A percentile compares a stretch with the other conserved stretches of the same genome.
These are phyloP conservation scores for Prietella phreatophila DNA, from an alignment of 2,113 vertebrate species.

Conservation along the genomic window DNA sequence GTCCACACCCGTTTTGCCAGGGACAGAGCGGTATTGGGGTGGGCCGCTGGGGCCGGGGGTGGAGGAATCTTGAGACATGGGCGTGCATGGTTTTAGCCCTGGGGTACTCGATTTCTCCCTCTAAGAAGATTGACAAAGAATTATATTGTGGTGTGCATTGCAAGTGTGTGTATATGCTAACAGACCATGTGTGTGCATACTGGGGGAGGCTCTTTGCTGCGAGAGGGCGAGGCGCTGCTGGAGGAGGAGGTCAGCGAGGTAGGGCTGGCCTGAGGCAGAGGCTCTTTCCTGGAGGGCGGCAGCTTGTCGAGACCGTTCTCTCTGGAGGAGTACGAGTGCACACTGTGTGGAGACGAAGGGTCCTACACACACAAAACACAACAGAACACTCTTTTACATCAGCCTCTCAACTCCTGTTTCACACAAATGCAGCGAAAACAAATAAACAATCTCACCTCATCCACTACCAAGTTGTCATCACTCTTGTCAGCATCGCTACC, in stretches of 20 bases:
- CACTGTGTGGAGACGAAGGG: constrained; percentile 85
- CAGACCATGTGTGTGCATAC: constrained; percentile 56
- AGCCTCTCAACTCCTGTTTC: neutral
- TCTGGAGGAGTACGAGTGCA: constrained; percentile 87
- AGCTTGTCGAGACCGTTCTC: constrained; percentile 87
- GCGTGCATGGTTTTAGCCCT: constrained; percentile 84
- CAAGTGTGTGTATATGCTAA: neutral
- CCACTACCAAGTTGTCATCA: constrained; percentile 91
- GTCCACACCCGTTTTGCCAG: constrained; percentile 77
- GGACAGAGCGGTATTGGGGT: constrained; percentile 76
- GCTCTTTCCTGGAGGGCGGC: constrained; percentile 77
- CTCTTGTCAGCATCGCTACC: constrained; percentile 91
- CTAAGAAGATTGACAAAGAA: constrained; percentile 57
- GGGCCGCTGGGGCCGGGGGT: constrained; percentile 75
- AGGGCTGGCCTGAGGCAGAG: constrained; percentile 79
- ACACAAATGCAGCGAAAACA: neutral
- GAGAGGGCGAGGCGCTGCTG: constrained; percentile 79
- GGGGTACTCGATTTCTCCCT: constrained; percentile 88
- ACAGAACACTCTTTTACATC: neutral
- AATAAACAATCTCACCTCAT: constrained; percentile 71
- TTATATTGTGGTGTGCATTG: neutral
- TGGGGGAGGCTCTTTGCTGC: constrained; percentile 76
- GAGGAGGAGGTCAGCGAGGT: constrained; percentile 86
- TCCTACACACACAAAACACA: constrained; percentile 71
- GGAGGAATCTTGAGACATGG: constrained; percentile 79